phyloP scores from a whole-genome alignment of 2,888 invertebrate genomes.

The Drosophila yooni region DNA sequence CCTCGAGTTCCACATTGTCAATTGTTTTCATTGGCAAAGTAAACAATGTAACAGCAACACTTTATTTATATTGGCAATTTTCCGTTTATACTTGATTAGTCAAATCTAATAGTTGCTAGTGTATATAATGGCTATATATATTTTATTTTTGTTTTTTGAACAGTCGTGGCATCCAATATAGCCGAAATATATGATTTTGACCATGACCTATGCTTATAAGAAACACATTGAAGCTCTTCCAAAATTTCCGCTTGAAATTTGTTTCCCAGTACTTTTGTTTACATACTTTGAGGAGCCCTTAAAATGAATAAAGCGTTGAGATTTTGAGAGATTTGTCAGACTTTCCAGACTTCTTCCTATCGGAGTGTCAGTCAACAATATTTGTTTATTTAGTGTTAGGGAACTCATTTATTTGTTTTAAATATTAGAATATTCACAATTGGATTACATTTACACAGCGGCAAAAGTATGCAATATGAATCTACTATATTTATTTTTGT shows the following conservation, averaged over 20 bases:
- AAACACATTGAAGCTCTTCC: not conserved
- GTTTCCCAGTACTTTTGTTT: not conserved
- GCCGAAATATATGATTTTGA: not conserved
- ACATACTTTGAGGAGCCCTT: not conserved
- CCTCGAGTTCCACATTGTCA: not conserved
- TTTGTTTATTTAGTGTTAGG: not conserved
- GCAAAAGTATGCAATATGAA: not conserved
- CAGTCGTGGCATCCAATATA: not conserved
- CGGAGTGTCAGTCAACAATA: not conserved
- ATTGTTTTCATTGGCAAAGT: not conserved
- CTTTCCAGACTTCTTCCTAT: not conserved
- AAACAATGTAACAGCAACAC: not conserved
- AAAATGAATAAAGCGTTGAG: not conserved
- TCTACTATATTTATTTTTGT: not conserved
- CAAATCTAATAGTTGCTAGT: not conserved
- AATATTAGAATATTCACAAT: not conserved
- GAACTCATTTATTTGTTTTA: not conserved
- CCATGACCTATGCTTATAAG: conserved; percentile 22
- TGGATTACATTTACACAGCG: not conserved
- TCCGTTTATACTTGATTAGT: not conserved
- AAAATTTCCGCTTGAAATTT: not conserved
- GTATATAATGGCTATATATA: not conserved
- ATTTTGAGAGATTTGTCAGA: not conserved
- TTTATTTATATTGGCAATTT: not conserved
- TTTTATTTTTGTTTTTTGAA: not conserved